phyloP scores from a whole-genome alignment of 2,113 vertebrate genomes.

The Nycticebus coucang region DNA sequence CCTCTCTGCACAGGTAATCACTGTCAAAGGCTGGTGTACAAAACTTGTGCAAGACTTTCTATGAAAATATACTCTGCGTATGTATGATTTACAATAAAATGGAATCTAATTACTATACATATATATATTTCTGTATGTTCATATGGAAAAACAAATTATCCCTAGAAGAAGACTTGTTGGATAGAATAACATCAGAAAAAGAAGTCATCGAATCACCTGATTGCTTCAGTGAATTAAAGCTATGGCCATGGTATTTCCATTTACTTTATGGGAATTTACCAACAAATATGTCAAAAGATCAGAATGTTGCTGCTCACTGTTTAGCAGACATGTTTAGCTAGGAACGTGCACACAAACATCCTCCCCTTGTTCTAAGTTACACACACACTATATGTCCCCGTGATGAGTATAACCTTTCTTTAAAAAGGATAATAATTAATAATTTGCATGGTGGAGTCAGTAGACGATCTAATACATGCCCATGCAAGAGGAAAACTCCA shows the following conservation, averaged over 20 bases:
- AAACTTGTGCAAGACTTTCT: background rate
- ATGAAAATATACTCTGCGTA: background rate
- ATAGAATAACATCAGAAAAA: background rate
- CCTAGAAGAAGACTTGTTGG: background rate
- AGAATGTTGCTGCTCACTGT: background rate
- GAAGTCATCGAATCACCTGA: background rate
- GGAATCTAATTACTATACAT: background rate
- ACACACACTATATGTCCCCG: background rate
- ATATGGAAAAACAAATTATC: background rate
- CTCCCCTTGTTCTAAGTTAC: background rate
- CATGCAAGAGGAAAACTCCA: too few species aligned
- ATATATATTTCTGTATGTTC: background rate
- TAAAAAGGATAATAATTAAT: background rate
- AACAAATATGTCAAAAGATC: background rate
- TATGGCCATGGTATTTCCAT: background rate
- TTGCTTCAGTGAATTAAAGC: background rate
- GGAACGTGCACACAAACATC: background rate
- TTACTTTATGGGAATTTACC: constrained; percentile 3
- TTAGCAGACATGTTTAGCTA: background rate
- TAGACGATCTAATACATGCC: too few species aligned
- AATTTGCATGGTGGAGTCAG: background rate
- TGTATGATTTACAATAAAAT: background rate
- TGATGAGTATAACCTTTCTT: background rate
- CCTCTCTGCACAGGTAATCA: background rate
- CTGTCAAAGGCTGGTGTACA: background rate